A percentile compares a stretch with the other conserved stretches of the same genome.
Evolutionary conservation across 2,113 vertebrate genomes (phyloP).

Genomic region (Parus major): DNA sequence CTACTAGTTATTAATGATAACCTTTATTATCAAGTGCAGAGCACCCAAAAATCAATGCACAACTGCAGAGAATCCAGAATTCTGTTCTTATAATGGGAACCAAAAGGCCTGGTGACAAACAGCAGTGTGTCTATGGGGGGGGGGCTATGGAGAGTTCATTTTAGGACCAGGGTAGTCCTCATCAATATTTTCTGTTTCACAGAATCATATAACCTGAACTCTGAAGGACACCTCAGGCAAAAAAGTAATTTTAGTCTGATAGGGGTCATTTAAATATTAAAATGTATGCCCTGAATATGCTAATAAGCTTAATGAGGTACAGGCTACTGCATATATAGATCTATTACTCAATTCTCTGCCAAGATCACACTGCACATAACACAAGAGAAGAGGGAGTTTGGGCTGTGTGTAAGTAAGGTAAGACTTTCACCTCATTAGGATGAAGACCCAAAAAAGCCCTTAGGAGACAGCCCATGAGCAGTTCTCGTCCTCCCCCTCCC

Average conservation of each 20-base stretch:
- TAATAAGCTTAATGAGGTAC: background rate
- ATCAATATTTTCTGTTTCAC: background rate
- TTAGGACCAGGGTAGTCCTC: background rate
- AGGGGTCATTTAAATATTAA: background rate
- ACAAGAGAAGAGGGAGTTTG: background rate
- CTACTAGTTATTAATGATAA: background rate
- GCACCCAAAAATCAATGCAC: background rate
- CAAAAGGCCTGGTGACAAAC: background rate
- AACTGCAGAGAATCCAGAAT: background rate
- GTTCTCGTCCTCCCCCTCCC: background rate
- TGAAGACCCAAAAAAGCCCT: background rate
- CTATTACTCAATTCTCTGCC: background rate
- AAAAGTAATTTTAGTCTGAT: background rate
- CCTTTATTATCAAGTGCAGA: background rate
- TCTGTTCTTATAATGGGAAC: background rate
- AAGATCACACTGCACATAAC: background rate
- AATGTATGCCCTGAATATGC: background rate
- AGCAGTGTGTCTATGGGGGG: rapidly evolving
- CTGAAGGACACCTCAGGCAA: background rate
- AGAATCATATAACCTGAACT: background rate
- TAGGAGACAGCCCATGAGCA: background rate
- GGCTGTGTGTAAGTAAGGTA: background rate
- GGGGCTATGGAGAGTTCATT: rapidly evolving
- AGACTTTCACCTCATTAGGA: background rate
- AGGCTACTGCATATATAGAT: background rate